phyloP scores from a whole-genome alignment of 2,888 invertebrate genomes.

The Clusia tigrina region DNA sequence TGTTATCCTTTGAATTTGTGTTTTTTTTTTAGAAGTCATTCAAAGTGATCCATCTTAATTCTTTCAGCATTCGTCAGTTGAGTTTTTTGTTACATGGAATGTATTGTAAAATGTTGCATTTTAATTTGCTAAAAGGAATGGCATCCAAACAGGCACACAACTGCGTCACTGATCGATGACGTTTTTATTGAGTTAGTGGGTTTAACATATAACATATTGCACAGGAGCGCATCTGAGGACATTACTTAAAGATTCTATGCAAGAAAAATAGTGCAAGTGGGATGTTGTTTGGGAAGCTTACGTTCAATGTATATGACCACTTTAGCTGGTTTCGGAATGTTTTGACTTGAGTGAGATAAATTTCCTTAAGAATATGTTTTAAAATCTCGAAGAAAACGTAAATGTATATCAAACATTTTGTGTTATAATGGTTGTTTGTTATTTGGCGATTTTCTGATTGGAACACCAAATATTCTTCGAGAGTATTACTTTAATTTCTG shows the following conservation, averaged over 20 bases:
- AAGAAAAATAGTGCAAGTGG: too few relatives aligned
- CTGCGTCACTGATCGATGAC: slow-evolving; percentile 53
- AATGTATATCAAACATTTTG: too few relatives aligned
- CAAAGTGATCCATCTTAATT: slow-evolving; percentile 63
- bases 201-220: background rate
- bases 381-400: too few relatives aligned
- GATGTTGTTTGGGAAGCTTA: too few relatives aligned
- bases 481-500: background rate
- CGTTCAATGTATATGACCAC: too few relatives aligned
- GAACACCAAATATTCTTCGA: too few relatives aligned
- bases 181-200: slow-evolving; percentile 46
- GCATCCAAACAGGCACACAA: slow-evolving; percentile 7
- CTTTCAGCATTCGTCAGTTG: slow-evolving; percentile 51
- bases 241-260: too few relatives aligned
- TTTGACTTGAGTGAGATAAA: too few relatives aligned
- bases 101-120: slow-evolving; percentile 40
- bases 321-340: too few relatives aligned
- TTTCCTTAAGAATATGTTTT: too few relatives aligned
- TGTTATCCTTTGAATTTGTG: slow-evolving; percentile 14
- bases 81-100: slow-evolving; percentile 1
- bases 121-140: slow-evolving; percentile 48
- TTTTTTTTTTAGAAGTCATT: slow-evolving; percentile 51
- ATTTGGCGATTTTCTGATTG: too few relatives aligned
- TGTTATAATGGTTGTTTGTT: too few relatives aligned
- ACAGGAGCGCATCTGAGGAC: background rate